phyloP scores from a whole-genome alignment of 2,888 invertebrate genomes.

The Nephrotoma appendiculata region DNA sequence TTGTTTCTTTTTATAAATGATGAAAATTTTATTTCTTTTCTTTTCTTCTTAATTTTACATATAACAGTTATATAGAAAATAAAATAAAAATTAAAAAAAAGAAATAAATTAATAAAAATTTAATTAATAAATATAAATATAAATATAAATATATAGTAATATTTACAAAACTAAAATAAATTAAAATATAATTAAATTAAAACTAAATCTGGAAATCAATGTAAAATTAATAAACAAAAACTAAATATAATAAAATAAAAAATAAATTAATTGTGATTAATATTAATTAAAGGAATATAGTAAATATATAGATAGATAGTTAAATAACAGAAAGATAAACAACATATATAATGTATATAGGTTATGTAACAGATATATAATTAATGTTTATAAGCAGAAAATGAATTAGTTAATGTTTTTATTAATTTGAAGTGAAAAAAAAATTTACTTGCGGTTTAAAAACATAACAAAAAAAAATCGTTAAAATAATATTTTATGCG shows the following conservation, averaged over 20 bases:
- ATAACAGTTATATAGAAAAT: background rate
- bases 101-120: background rate
- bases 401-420: background rate
- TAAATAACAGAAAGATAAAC: background rate
- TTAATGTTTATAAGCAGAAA: background rate
- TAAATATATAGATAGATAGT: background rate
- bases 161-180: background rate
- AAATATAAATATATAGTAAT: background rate
- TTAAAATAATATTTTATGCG: too few species aligned
- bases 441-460: too few species aligned
- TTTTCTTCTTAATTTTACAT: background rate
- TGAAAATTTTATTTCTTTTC: background rate
- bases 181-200: background rate
- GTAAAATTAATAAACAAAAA: background rate
- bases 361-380: background rate
- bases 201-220: background rate
- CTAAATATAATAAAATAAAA: background rate
- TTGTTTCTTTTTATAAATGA: constrained; percentile 3
- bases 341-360: background rate
- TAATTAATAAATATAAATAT: background rate
- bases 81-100: background rate
- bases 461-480: too few species aligned
- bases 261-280: background rate
- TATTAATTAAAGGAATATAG: background rate
- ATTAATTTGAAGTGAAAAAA: too few species aligned